A percentile compares a stretch with the other conserved stretches of the same genome.
phyloP scores from a whole-genome alignment of 2,113 vertebrate genomes.

The Pseudolaguvia tuberculata region DNA sequence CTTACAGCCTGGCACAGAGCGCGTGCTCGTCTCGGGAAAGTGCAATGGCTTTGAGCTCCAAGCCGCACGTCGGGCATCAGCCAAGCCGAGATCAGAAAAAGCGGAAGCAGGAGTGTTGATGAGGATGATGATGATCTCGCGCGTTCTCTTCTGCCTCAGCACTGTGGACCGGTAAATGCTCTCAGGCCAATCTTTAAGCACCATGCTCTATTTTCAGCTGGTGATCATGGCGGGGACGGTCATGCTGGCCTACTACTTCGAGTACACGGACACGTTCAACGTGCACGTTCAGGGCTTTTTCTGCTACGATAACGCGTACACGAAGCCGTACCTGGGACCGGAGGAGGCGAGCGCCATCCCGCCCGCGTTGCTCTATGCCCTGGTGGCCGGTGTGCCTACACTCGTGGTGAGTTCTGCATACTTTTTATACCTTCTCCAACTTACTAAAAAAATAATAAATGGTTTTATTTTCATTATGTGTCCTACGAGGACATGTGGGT shows the following conservation, averaged over 20 bases:
- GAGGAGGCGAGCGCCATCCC: conserved; percentile 89
- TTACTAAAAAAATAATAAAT: background rate
- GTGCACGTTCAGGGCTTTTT: conserved; percentile 95
- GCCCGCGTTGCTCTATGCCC: conserved; percentile 82
- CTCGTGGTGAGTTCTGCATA: conserved; percentile 79
- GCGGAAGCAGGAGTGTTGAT: conserved; percentile 44
- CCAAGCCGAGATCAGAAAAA: conserved; percentile 29
- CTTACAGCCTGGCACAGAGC: conserved; percentile 5
- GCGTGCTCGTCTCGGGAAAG: background rate
- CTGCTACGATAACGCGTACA: conserved; percentile 90
- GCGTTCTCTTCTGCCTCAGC: conserved; percentile 36
- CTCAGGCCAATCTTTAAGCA: conserved; percentile 57
- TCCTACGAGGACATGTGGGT: background rate
- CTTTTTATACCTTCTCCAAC: background rate
- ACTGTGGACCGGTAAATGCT: conserved; percentile 60
- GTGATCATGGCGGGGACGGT: conserved; percentile 97
- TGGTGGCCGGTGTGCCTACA: conserved; percentile 84
- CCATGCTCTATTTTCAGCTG: conserved; percentile 98
- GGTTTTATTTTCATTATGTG: background rate
- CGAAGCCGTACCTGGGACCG: conserved; percentile 90
- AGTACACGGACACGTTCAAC: conserved; percentile 93
- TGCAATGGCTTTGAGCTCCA: conserved; percentile 11
- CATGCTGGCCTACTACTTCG: conserved; percentile 76
- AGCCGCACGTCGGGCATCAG: background rate
- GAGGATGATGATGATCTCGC: conserved; percentile 57